Conservation (phyloP, 35 echinoderm and acorn worm species). For the Holothuria glaberrima region DNA sequence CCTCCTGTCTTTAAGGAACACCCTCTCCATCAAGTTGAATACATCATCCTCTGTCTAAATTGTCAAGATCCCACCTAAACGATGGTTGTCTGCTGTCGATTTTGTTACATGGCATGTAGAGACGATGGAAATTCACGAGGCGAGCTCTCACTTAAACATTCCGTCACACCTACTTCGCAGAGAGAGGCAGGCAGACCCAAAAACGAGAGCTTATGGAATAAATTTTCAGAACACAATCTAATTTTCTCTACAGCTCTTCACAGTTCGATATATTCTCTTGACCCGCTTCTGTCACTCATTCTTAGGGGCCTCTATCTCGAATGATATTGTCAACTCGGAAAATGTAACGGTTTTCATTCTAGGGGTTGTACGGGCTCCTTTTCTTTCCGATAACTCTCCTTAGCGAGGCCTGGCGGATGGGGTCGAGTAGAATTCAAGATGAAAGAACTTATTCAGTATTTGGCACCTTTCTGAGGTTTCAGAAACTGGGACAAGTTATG, state of each 20-base stretch:
- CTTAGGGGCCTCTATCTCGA: constrained; percentile 50
- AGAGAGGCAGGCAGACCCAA: constrained; percentile 44
- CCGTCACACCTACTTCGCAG: constrained; percentile 57
- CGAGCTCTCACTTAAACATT: constrained; percentile 30
- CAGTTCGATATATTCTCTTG: constrained; percentile 62
- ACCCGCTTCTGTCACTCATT: constrained; percentile 70
- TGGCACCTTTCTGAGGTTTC: constrained; percentile 38
- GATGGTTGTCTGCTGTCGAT: constrained; percentile 22
- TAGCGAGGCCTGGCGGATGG: constrained; percentile 40
- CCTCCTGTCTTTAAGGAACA: no score
- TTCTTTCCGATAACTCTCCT: background rate
- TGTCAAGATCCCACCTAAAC: no score
- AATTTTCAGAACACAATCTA: constrained; percentile 69
- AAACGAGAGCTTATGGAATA: constrained; percentile 70
- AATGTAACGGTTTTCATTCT: constrained; percentile 64
- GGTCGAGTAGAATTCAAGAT: constrained; percentile 42
- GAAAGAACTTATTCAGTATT: constrained; percentile 40
- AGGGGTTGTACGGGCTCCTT: constrained; percentile 30
- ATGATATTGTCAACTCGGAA: constrained; percentile 60
- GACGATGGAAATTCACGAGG: constrained; percentile 48
- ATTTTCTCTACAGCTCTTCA: constrained; percentile 55
- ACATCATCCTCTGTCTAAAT: no score
- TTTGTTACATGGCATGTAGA: constrained; percentile 43
- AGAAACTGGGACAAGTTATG: constrained; percentile 45
- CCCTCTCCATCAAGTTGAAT: no score